Percentiles rank a stretch among this genome's conserved stretches.
These are phyloP conservation scores for Casuarius casuarius DNA, from an alignment of 2,113 vertebrate genomes.

Conservation along the genomic window DNA sequence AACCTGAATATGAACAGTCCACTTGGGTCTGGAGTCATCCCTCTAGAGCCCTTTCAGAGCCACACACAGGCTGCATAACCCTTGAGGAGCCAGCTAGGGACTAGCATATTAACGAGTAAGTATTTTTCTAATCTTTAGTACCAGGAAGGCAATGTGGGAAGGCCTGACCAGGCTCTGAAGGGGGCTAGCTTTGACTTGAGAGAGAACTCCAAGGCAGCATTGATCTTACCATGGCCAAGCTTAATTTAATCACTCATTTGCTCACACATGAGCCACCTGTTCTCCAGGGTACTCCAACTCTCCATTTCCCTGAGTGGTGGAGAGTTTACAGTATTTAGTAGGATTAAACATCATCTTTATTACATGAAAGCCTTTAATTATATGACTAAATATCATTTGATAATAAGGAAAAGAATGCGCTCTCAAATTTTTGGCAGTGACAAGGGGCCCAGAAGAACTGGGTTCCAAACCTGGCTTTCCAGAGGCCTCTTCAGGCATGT, in stretches of 20 bases:
- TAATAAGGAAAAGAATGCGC: background rate
- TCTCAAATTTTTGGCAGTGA: background rate
- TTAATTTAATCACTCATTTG: background rate
- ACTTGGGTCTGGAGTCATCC: background rate
- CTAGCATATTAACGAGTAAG: accelerated
- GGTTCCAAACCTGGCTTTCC: background rate
- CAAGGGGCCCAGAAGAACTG: background rate
- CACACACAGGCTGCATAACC: background rate
- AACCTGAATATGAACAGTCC: accelerated
- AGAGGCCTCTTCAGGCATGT: background rate
- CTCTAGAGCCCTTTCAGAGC: background rate
- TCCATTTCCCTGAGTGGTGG: background rate
- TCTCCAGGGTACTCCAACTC: background rate
- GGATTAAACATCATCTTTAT: constrained; percentile 27
- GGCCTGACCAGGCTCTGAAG: background rate
- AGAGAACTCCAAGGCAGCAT: background rate
- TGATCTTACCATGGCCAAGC: background rate
- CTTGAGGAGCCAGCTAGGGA: background rate
- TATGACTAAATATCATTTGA: background rate
- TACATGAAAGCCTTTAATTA: constrained; percentile 47
- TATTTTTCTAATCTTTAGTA: background rate
- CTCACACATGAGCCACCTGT: background rate
- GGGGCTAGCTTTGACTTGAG: background rate
- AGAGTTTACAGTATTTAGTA: constrained; percentile 9
- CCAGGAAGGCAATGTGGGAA: background rate